Evolutionary conservation across 2,113 vertebrate genomes (phyloP), one percentile per base, ranked within the genome.

Genomic region (Onychorhynchus coronatus): DNA sequence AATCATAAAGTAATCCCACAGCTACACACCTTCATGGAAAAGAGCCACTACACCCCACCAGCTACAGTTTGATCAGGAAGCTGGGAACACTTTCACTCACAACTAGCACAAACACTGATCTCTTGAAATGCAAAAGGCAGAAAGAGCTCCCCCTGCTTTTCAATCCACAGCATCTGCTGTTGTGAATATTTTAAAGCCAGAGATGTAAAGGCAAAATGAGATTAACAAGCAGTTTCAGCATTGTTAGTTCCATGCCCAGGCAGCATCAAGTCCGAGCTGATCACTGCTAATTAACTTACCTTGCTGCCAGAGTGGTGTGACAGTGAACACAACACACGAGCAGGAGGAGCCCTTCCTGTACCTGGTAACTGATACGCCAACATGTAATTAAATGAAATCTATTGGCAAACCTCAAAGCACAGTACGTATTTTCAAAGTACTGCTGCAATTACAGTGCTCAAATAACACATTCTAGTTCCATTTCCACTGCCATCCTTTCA

Each of bases 61-160:
- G 70, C 23, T 24, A 33, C n/a, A 82, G 17, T 14, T 85, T 53
- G 37, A 56, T 11, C 37, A 62, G 17, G 35, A 85, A 21, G 11
- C 58, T 46, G 53, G 37, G 14, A 88, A 37, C 14, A 21, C 18
- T 90, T 55, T 39, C 14, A 41, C 27, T 76, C 30, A 66, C 33
- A 79, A 58, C 13, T 15, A 39, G 53, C 24, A 70, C 25, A 56
- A 84, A 75, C 8, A 53, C 20, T 13, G 4, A 62, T 39, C n/a
- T 72, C 42, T 70, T 6, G 18, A 70, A 62, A 84, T 5, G 6
- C 7, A 71, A 31, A 33, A 79, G 70, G 53, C 44, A 66, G 72
- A 50, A 85, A 55, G 41, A 95, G 86, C 68, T 66, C 63, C 80
- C 70, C 17, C 80, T 88, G 88, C 89, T 91, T 82, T 95, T 42